Conservation (phyloP, 2,797 vertebrate genomes). For the Podarcis lilfordi region DNA sequence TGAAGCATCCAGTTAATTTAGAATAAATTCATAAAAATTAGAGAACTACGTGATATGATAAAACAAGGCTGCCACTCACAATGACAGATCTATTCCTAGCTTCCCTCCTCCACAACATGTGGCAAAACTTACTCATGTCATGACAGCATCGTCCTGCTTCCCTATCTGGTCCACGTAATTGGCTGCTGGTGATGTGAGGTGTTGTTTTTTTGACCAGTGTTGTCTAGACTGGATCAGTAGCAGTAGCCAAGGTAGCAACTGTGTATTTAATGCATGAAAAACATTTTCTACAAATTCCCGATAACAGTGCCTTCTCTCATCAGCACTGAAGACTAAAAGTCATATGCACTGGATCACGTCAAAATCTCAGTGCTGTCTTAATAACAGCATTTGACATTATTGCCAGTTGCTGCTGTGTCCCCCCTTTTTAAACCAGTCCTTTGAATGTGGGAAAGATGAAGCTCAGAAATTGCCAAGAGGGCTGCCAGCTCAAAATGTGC, state of each 20-base stretch:
- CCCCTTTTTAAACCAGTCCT: background rate
- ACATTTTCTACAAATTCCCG: background rate
- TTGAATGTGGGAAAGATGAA: background rate
- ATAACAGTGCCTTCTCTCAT: background rate
- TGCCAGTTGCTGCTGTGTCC: background rate
- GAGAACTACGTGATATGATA: background rate
- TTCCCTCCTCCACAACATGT: background rate
- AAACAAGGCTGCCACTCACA: background rate
- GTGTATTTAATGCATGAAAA: background rate
- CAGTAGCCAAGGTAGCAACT: background rate
- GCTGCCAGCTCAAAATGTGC: background rate
- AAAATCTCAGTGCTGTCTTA: background rate
- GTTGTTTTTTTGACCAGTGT: background rate
- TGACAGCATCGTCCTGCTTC: background rate
- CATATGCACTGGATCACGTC: background rate
- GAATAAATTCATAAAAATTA: background rate
- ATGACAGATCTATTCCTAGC: background rate
- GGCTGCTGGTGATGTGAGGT: background rate
- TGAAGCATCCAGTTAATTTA: background rate
- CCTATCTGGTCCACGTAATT: too few relatives aligned
- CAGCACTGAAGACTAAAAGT: background rate
- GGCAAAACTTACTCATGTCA: background rate
- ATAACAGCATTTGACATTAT: background rate
- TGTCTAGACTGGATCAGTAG: background rate
- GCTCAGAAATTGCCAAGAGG: background rate